Base-by-base conservation (phyloP, 2,797 vertebrate species). In the Centroberyx gerrardi region DNA sequence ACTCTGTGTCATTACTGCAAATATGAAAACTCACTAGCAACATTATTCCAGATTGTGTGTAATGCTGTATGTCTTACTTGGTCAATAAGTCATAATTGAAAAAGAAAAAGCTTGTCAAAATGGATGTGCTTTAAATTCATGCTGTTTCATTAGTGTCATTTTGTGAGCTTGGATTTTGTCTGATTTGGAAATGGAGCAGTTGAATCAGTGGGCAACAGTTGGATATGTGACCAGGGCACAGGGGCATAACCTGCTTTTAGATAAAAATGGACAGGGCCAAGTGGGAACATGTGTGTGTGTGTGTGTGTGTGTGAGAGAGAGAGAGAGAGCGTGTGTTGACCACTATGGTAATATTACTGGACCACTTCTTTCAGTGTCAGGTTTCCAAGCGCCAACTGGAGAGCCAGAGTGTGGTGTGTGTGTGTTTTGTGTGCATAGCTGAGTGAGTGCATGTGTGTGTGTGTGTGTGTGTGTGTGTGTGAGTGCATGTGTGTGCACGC, bases 371-470 rank as follows among this genome's bases (percentile, higher is more conserved):
- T 89, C 70, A 89, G 88, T 90, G 84, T 90, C 90, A 90, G 79
- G 84, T 94, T 93, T 90, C 92, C 22, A 14, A 79, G 78, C 74
- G 58, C 87, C 90, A 93, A 92, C 90, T 93, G 88, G 91, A 89
- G 84, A 85, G 48, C 46, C 72, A 70, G 72, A 69, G 12, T 46
- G 60, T 79, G 76, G 18, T 66, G 12, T 46, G 60, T 79, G 68
- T 49, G 62, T 53, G 31, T 60, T 71, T 46, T 53, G 13, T 62
- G 63, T 15, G 29, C 13, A 29, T 42, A 17, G 29, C 18, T 55
- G 31, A 46, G 70, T 63, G 61, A 18, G 27, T 49, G 55, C 56
- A n/a, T 65, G 71, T 31, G n/a, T 72, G 53, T 18, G 64, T 15
- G 56, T 8, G 68, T 62, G 59, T 44, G 38, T 33, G 27, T 48